Percentiles rank a stretch among this genome's conserved stretches.
phyloP scores from a whole-genome alignment of 2,888 invertebrate species.

The Ellobium chinense region DNA sequence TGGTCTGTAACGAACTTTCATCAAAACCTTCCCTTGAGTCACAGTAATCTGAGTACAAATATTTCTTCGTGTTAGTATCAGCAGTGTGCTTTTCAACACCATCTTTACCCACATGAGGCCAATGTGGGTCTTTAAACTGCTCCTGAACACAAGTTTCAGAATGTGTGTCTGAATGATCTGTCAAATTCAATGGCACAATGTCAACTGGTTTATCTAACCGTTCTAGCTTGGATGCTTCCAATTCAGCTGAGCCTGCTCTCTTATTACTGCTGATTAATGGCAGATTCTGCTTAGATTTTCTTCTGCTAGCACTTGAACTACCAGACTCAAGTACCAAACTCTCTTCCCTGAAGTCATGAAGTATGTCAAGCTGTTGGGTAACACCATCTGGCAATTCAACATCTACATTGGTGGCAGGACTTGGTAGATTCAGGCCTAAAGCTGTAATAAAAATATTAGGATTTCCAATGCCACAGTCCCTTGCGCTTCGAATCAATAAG shows the following conservation, averaged over 20 bases:
- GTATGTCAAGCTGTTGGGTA: background rate
- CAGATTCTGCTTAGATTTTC: background rate
- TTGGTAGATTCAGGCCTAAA: background rate
- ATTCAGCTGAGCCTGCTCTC: background rate
- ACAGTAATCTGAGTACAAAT: too few relatives aligned
- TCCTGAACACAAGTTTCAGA: too few relatives aligned
- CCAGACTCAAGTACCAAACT: background rate
- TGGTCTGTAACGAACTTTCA: background rate
- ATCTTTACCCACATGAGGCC: too few relatives aligned
- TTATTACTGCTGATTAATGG: background rate
- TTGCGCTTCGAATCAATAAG: slow-evolving; percentile 87
- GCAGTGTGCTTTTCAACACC: background rate
- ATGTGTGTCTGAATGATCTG: background rate
- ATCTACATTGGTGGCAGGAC: background rate
- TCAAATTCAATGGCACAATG: background rate
- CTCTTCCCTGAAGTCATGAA: background rate
- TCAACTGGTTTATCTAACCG: background rate
- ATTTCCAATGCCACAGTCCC: slow-evolving; percentile 87
- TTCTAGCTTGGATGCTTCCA: background rate
- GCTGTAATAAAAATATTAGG: slow-evolving; percentile 8
- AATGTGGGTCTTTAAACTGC: too few relatives aligned
- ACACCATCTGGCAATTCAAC: background rate
- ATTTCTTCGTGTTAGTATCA: background rate
- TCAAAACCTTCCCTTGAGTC: too few relatives aligned
- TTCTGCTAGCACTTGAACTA: background rate